Base-by-base conservation (phyloP, 2,797 vertebrate genomes). In the Avahi laniger region DNA sequence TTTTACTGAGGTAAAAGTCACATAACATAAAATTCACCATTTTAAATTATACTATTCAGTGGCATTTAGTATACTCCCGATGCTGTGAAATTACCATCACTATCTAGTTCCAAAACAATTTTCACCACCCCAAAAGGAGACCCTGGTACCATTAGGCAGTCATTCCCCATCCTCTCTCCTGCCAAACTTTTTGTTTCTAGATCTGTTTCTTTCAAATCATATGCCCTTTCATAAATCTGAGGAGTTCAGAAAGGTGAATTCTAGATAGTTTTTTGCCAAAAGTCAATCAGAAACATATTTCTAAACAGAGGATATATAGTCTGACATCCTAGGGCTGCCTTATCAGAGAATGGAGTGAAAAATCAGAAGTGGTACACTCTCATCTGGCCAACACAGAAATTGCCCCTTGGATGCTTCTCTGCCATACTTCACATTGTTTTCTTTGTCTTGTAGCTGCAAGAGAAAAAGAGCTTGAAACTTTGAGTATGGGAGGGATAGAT, bases 401-500 rank as follows among this genome's bases (percentile, higher is more conserved):
- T 33, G 5, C 50, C 35, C 26, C 46, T 95, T 81, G 14, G n/a
- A 43, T 70, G 83, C 76, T 80, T 87, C 22, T 79, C 63, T n/a
- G 1, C 79, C 41, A 20, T 76, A 70, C 57, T 79, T 93, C 69
- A 83, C 52, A 35, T 78, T 33, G 69, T 79, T 93, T 96, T 61
- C 75, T 97, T 91, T 86, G 69, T 90, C 52, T 81, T 65, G n/a
- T 89, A 85, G 48, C 65, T 12, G 4, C 35, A 84, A 92, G 70
- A 79, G 69, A 92, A 94, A 94, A 70, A 17, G 24, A 35, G 22
- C 52, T 94, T 33, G 28, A 84, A 43, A 63, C 75, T 76, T 78
- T 52, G 54, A 93, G 54, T 41, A 93, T 96, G 88, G 96, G 75
- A 76, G 14, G 96, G 95, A 81, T 94, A 94, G 97, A 97, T 97